Percentiles rank a stretch among this genome's conserved stretches.
phyloP scores from a whole-genome alignment of 2,113 vertebrate genomes.

The Anarrhichthys ocellatus region DNA sequence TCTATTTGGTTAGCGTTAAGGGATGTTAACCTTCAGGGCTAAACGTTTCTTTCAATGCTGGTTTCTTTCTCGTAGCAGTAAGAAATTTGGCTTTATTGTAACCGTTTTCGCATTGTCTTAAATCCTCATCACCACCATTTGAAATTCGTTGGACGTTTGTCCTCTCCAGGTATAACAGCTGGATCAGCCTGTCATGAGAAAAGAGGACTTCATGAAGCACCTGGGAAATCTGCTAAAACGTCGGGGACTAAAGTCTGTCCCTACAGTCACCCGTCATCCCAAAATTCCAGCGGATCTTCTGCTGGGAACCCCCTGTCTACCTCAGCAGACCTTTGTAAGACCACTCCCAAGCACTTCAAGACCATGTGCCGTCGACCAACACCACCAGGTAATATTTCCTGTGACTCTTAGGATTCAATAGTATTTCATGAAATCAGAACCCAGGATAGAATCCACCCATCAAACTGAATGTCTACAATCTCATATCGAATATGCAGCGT shows the following conservation, averaged over 20 bases:
- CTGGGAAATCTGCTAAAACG: constrained; percentile 83
- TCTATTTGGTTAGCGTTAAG: not conserved
- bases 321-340: constrained; percentile 93
- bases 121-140: not conserved
- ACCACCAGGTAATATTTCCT: constrained; percentile 83
- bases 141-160: not conserved
- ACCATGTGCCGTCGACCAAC: constrained; percentile 92
- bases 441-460: not conserved
- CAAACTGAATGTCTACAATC: not conserved
- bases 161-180: constrained; percentile 70
- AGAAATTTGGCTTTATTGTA: not conserved
- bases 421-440: not conserved
- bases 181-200: constrained; percentile 83
- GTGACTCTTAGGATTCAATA: not conserved
- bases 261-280: constrained; percentile 88
- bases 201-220: constrained; percentile 82
- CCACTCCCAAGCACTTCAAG: constrained; percentile 94
- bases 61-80: not conserved
- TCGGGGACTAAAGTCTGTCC: constrained; percentile 89
- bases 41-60: not conserved
- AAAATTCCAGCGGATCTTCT: constrained; percentile 83
- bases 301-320: constrained; percentile 88
- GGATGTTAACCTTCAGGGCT: not conserved
- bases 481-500: not conserved
- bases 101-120: not conserved